These are phyloP conservation scores for Cardiocondyla obscurior DNA, from an alignment of 1,140 invertebrate genomes.

Conservation along the genomic window DNA sequence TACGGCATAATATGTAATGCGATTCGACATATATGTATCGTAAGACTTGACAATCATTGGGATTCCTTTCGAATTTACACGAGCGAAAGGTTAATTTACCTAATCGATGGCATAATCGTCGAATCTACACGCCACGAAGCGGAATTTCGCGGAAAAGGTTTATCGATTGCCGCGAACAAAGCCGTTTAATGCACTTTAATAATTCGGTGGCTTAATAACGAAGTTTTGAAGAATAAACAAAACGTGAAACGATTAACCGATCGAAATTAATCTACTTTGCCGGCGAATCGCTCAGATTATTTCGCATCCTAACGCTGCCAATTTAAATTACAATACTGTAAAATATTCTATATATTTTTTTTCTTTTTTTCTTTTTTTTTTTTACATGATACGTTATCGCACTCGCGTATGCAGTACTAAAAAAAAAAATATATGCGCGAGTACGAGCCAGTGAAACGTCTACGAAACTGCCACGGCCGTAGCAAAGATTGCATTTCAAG, in stretches of 20 bases:
- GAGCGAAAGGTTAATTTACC: not conserved
- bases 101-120: not conserved
- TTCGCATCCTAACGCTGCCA: not conserved
- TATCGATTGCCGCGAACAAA: conserved; percentile 9
- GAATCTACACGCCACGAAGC: not conserved
- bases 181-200: not conserved
- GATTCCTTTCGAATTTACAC: conserved; percentile 15
- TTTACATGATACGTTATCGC: conserved; percentile 12
- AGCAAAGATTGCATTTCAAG: not conserved
- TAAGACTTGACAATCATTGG: not conserved
- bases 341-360: no score
- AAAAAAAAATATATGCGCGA: not conserved
- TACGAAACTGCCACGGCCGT: not conserved
- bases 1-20: conserved; percentile 20
- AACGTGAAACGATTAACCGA: not conserved
- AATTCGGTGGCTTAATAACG: not conserved
- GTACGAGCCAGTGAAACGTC: not conserved
- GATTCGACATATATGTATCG: conserved; percentile 10
- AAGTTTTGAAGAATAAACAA: not conserved
- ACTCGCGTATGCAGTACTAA: not conserved
- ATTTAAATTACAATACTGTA: not conserved
- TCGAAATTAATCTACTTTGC: not conserved
- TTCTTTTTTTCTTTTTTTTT: no score
- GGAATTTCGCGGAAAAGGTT: not conserved
- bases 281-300: not conserved